Evolutionary conservation across 2,113 vertebrate species (phyloP).

Genomic region (Ptilorrhoa leucosticta): DNA sequence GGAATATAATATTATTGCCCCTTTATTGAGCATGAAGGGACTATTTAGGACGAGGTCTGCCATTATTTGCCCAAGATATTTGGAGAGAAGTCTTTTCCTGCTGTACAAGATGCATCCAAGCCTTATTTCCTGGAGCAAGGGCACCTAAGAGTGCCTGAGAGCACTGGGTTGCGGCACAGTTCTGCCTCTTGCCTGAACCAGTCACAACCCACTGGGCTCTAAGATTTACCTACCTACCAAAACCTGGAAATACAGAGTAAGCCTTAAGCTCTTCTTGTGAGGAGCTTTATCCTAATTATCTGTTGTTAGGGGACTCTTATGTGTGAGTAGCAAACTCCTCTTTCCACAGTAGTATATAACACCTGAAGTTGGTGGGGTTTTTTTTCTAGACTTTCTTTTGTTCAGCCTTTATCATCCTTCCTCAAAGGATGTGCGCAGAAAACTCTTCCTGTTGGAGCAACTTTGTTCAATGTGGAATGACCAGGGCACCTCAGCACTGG

Average conservation of each 20-base stretch:
- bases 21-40: not conserved
- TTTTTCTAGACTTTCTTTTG: not conserved
- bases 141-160: not conserved
- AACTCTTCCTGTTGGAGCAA: not conserved
- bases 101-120: not conserved
- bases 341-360: not conserved
- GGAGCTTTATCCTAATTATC: not conserved
- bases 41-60: not conserved
- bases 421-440: not conserved
- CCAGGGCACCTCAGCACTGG: not conserved
- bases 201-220: not conserved
- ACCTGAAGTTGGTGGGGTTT: accelerated
- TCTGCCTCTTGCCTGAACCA: not conserved
- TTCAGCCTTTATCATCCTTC: not conserved
- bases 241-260: not conserved
- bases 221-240: not conserved
- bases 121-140: not conserved
- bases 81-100: not conserved
- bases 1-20: not conserved
- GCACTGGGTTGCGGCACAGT: not conserved
- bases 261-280: not conserved
- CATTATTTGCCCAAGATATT: not conserved
- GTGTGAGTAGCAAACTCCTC: not conserved
- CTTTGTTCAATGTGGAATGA: not conserved
- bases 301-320: not conserved